These are phyloP conservation scores for Crenichthys baileyi DNA, from an alignment of 2,797 vertebrate species.

Conservation along the genomic window DNA sequence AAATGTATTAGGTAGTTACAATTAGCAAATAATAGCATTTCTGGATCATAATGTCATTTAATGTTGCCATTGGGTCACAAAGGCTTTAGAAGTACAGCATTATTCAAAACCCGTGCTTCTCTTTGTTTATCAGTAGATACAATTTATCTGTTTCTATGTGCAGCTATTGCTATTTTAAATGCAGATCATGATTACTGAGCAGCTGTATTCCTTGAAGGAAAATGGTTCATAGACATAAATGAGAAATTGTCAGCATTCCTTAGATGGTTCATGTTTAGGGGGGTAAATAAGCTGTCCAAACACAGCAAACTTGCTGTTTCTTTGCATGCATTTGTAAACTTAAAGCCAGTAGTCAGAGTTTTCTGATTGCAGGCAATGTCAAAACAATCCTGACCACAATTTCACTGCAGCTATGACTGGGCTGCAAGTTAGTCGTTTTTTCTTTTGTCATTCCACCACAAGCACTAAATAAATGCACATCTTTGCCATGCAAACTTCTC, in stretches of 20 bases:
- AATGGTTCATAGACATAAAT: slow-evolving; percentile 23
- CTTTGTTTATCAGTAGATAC: neutral
- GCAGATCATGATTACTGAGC: slow-evolving; percentile 17
- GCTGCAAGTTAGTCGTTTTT: slow-evolving; percentile 18
- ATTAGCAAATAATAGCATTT: neutral
- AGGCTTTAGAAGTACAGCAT: neutral
- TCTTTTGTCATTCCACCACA: slow-evolving; percentile 9
- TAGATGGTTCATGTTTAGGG: slow-evolving; percentile 42
- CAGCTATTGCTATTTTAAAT: slow-evolving; percentile 24
- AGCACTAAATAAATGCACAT: slow-evolving; percentile 35
- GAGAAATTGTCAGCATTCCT: slow-evolving; percentile 53
- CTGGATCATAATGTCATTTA: neutral
- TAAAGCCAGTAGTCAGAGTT: neutral
- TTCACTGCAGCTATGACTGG: slow-evolving; percentile 18
- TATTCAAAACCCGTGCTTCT: slow-evolving; percentile 3
- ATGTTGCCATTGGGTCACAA: neutral
- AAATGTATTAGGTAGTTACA: neutral
- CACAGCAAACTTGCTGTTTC: slow-evolving; percentile 19
- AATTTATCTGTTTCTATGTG: slow-evolving; percentile 33
- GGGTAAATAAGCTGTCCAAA: slow-evolving; percentile 38
- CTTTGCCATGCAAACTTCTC: slow-evolving; percentile 28
- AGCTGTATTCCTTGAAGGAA: slow-evolving; percentile 47
- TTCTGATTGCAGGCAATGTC: neutral
- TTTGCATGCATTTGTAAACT: slow-evolving; percentile 18
- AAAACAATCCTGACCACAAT: slow-evolving; percentile 17